These are phyloP conservation scores for Drosophila paracracens DNA, from an alignment of 2,888 invertebrate species.

Conservation along the genomic window DNA sequence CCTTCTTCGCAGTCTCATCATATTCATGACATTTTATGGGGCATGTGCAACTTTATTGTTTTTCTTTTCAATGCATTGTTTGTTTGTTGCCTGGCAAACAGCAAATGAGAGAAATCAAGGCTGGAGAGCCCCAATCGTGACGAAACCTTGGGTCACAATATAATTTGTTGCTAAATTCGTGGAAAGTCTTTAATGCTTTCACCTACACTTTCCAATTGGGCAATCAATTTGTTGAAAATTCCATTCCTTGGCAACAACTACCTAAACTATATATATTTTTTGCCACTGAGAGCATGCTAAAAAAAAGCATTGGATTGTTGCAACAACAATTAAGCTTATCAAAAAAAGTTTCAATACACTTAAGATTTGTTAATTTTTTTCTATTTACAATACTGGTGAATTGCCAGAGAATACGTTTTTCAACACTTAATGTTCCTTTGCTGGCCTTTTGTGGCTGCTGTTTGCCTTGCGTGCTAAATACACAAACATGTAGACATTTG, in stretches of 20 bases:
- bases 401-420: conserved; percentile 8
- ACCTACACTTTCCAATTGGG: not conserved
- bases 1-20: conserved; percentile 51
- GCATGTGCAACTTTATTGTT: conserved; percentile 77
- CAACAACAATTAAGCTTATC: not conserved
- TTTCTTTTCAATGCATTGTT: conserved; percentile 73
- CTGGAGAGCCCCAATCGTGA: not conserved
- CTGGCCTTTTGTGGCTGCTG: conserved; percentile 15
- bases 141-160: not conserved
- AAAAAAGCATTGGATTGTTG: not conserved
- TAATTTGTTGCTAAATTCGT: not conserved
- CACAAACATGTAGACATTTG: not conserved
- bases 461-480: conserved; percentile 18
- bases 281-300: not conserved
- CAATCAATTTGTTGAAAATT: not conserved
- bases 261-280: not conserved
- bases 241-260: not conserved
- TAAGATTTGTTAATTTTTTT: not conserved
- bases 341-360: no score
- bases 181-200: not conserved
- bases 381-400: not conserved
- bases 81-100: conserved; percentile 11
- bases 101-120: not conserved
- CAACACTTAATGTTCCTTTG: not conserved
- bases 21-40: conserved; percentile 70